A percentile compares a stretch with the other conserved stretches of the same genome.
Evolutionary conservation across 2,113 vertebrate species (phyloP).

Genomic region (Macroglossus sobrinus): DNA sequence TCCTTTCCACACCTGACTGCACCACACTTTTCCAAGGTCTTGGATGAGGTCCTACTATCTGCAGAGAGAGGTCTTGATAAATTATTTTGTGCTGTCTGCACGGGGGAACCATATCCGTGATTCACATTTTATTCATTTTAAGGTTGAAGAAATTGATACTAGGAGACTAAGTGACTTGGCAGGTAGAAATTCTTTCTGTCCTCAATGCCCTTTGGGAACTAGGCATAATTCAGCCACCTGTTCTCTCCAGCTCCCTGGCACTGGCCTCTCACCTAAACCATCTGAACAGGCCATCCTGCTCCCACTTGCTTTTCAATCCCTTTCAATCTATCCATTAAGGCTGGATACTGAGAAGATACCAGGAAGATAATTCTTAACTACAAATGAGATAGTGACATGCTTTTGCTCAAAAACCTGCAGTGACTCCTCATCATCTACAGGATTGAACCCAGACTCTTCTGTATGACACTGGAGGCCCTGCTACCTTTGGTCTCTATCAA

Average conservation of each 20-base stretch:
- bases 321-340: neutral
- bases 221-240: neutral
- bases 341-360: neutral
- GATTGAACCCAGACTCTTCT: neutral
- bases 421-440: neutral
- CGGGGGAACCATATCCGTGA: neutral
- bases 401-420: neutral
- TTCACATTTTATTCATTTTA: conserved; percentile 38
- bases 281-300: neutral
- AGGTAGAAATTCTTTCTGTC: neutral
- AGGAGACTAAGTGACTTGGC: neutral
- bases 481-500: neutral
- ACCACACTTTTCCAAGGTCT: neutral
- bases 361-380: neutral
- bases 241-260: neutral
- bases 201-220: neutral
- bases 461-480: neutral
- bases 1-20: neutral
- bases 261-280: neutral
- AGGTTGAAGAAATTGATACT: conserved; percentile 40
- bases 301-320: neutral
- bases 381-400: neutral
- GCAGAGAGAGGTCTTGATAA: neutral
- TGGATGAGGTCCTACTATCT: neutral
- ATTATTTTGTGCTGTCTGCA: neutral